Evolutionary conservation across 2,113 vertebrate genomes (phyloP), one percentile per base, ranked within the genome.

Genomic region (Phyllopteryx taeniolatus): DNA sequence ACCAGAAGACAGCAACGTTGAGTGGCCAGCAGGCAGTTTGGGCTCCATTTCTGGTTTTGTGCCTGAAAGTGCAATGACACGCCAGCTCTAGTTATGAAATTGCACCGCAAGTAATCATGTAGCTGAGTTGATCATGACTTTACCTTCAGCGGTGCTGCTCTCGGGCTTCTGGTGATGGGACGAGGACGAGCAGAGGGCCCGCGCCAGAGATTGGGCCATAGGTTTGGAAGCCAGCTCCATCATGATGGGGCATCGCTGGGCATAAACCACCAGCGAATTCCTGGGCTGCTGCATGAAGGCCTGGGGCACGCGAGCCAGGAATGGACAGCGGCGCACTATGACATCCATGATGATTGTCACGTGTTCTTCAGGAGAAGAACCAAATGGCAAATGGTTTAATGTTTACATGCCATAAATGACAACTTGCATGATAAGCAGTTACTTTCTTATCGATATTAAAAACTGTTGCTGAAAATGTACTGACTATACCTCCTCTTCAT

Each of bases 241-340:
- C 96, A 99, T 99, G 43, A 96, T 91, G 1, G 97, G 97, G 79
- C 97, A 98, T 72, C 89, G 93, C 85, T 97, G 95, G 13, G 97
- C 96, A 20, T 96, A 98, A 1, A 92, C 89, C 17, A 95, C 88
- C 87, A 99, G 80, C 1, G 94, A 95, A 65, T 94, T 94, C 56
- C 95, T 95, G 10, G 97, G 90, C 84, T 98, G 97, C 91, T 98
- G 97, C 78, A 98, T 86, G 85, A 99, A 98, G 19, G 94, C 85
- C 88, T 96, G 96, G 1, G 96, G 94, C 68, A 98, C 93, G 0
- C 95, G 93, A 60, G 96, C 94, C 85, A 99, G 87, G 91, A 98
- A 99, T 0, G 97, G 97, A 88, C 97, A 99, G 73, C 96, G 93
- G 8, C 96, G 94, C 43, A 96, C 89, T 4, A 99, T 87, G 2